These are phyloP conservation scores for Piscicola geometra DNA, from an alignment of 2,888 invertebrate genomes.

Conservation along the genomic window DNA sequence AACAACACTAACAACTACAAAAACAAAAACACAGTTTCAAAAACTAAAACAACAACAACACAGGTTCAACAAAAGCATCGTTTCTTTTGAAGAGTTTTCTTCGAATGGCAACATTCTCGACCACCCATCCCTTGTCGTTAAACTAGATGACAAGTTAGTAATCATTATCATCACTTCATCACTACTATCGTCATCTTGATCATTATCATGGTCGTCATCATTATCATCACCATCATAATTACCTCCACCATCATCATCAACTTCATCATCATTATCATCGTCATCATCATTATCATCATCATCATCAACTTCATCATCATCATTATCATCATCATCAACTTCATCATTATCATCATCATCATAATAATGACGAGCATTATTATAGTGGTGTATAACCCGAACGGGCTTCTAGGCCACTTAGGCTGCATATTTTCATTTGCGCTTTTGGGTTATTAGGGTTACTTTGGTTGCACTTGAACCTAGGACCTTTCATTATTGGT, in stretches of 20 bases:
- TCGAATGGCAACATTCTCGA: constrained; percentile 70
- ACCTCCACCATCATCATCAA: constrained; percentile 32
- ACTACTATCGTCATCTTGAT: not conserved
- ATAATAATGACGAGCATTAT: no score
- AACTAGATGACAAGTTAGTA: constrained; percentile 70
- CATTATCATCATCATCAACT: constrained; percentile 36
- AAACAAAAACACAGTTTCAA: no score
- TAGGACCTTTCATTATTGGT: no score
- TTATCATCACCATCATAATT: not conserved
- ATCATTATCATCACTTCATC: constrained; percentile 32
- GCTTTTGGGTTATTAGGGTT: no score
- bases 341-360: constrained; percentile 35
- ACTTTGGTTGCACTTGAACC: no score
- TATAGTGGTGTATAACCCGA: no score
- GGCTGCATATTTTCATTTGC: no score
- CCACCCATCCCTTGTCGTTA: constrained; percentile 73
- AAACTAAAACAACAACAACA: no score
- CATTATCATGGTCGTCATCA: no score
- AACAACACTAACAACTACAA: no score
- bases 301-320: constrained; percentile 36
- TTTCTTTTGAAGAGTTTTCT: constrained; percentile 63
- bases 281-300: constrained; percentile 36
- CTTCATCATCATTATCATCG: constrained; percentile 34
- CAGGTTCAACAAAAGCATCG: constrained; percentile 57
- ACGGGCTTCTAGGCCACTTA: no score